These are phyloP conservation scores for Morpho helenor DNA, from an alignment of 2,888 invertebrate genomes.

Conservation along the genomic window DNA sequence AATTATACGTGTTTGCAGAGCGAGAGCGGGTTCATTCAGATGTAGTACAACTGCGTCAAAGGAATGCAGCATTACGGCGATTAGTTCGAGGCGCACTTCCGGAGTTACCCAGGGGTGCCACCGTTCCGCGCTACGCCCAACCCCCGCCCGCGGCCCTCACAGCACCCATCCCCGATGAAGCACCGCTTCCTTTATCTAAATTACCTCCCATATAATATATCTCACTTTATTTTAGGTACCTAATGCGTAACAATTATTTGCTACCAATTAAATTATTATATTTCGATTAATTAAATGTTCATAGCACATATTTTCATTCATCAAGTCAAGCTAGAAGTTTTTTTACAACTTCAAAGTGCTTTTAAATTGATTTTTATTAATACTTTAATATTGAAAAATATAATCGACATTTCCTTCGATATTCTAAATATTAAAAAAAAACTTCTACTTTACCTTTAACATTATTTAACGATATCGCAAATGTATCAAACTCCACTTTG, in stretches of 20 bases:
- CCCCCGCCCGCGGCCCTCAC: slow-evolving; percentile 39
- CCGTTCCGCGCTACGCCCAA: slow-evolving; percentile 35
- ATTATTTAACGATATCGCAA: too few species aligned
- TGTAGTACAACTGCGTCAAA: slow-evolving; percentile 80
- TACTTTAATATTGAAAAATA: too few species aligned
- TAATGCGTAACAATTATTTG: too few species aligned
- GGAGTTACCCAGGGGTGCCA: slow-evolving; percentile 37
- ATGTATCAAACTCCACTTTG: too few species aligned
- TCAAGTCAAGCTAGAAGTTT: too few species aligned
- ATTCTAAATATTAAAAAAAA: too few species aligned
- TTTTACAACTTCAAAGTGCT: too few species aligned
- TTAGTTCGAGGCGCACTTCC: slow-evolving; percentile 82
- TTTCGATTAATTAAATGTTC: background rate
- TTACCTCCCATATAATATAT: slow-evolving; percentile 53
- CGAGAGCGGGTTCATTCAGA: slow-evolving; percentile 83
- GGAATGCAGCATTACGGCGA: slow-evolving; percentile 84
- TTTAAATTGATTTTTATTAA: too few species aligned
- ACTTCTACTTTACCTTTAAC: too few species aligned
- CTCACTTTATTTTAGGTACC: too few species aligned
- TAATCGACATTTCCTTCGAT: too few species aligned
- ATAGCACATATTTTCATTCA: background rate
- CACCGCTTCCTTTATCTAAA: slow-evolving; percentile 32
- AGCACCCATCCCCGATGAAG: slow-evolving; percentile 42
- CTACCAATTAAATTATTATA: too few species aligned
- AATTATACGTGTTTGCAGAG: slow-evolving; percentile 55